Base-by-base conservation (phyloP, 1,140 invertebrate species). In the Temnothorax nylanderi region DNA sequence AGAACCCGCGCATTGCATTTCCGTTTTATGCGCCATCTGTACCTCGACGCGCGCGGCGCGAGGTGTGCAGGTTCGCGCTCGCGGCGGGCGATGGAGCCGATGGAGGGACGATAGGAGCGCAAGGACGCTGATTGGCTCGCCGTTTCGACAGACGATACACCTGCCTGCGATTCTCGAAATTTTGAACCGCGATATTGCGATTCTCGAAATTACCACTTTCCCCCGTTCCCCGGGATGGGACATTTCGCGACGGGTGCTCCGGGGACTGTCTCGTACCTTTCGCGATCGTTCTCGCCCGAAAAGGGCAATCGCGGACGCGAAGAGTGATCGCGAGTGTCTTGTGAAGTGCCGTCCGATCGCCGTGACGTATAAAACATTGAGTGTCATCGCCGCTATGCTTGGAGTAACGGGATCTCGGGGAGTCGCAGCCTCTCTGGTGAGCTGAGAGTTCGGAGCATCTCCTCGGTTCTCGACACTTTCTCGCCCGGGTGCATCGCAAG, bases 121-220 rank as follows among this genome's bases (percentile, higher is more conserved):
- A 2, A 7, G 51, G 18, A 1, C 56, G 21, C 41, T 11, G 44
- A 69, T 69, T 69, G 41, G 65, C 21, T 69, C 65, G 41, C 5
- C 21, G 41, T n/a, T 2, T 69, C 37, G 37, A 2, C 7, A 0
- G 1, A 16, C 49, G 13, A 3, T 44, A 11, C n/a, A 11, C n/a
- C 7, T 69, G n/a, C 64, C 7, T 69, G n/a, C 64, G 65, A 69
- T 32, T 47, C 13, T 69, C 44, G 65, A 69, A 49, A 8, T 69
- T 69, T 49, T 49, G 41, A 69, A 69, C 21, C 49, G 34, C 65
- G 65, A 69, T 41, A 67, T 69, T 69, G 65, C n/a, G 41, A 69
- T 49, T 26, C 41, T 69, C 65, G 65, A 69, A 49, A 3, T 13
- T 26, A 6, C 13, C 11, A 6, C 8, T 21, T 16, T 67, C 10